Base-by-base conservation (phyloP, 2,113 vertebrate species). In the Corythoichthys haematopterus region DNA sequence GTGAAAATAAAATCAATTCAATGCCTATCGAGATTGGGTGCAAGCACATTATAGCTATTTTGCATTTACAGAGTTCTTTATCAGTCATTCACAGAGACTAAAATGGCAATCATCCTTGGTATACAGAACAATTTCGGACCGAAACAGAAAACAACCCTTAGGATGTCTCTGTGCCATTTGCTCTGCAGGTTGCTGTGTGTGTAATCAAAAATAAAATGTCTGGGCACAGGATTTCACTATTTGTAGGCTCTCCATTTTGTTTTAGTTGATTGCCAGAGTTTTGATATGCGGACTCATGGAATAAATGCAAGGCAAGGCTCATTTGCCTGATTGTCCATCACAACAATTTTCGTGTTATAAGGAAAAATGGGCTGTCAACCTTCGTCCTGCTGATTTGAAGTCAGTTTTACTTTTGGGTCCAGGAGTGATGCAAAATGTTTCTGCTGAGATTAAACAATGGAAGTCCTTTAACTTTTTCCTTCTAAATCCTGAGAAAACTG, bases 311-410 rank as follows among this genome's bases (percentile, higher is more conserved):
- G 50, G 3, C 70, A 13, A 48, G 51, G 3, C 71, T 68, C 6
- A 0, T 64, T 71, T 72, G 61, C 68, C 61, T 78, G 77, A 85
- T 75, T 82, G 70, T 36, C 72, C 82, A 75, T 84, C 79, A 84
- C 72, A 76, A 33, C 36, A 68, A 69, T 59, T 50, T 76, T 80
- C 74, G 82, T 72, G 62, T 40, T 59, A 61, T 80, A 77, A 79
- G 65, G 55, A 76, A 68, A 64, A 52, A 70, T 33, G 40, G n/a
- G 43, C 65, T 66, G 65, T 57, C 33, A 4, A 1, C 10, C 38
- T 50, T 48, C 56, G 51, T 60, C 36, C 57, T 58, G 48, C 35
- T 47, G 48, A 36, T 74, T 63, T 64, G 47, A 56, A 15, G 20
- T 43, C 33, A 52, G n/a, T 43, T 4, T 28, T 53, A n/a, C 52